Percentiles rank a stretch among this genome's conserved stretches.
phyloP scores from a whole-genome alignment of 2,113 vertebrate species.

The Etheostoma spectabile region DNA sequence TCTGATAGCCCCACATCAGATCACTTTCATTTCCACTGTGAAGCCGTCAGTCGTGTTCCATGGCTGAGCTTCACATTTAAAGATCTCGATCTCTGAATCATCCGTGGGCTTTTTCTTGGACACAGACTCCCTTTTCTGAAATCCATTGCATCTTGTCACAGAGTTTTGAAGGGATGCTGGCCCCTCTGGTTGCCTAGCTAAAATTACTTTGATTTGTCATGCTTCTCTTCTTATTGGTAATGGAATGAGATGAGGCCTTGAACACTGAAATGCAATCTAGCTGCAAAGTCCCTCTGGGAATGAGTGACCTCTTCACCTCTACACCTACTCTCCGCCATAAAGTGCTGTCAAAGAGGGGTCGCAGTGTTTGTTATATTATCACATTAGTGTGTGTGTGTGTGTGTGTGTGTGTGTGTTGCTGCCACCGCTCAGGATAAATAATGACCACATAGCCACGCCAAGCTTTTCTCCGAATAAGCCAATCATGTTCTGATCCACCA shows the following conservation, averaged over 20 bases:
- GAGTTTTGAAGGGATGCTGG: slow-evolving; percentile 22
- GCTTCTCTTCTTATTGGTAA: slow-evolving; percentile 40
- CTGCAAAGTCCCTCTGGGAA: slow-evolving; percentile 52
- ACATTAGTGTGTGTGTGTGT: slow-evolving; percentile 18
- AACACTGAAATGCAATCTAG: slow-evolving; percentile 67
- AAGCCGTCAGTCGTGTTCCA: slow-evolving; percentile 55
- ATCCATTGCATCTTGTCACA: slow-evolving; percentile 9
- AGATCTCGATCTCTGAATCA: slow-evolving; percentile 35
- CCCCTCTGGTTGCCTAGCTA: slow-evolving; percentile 25
- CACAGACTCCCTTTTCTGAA: slow-evolving; percentile 2
- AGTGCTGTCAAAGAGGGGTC: slow-evolving; percentile 52
- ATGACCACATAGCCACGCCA: slow-evolving; percentile 45
- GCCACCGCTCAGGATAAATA: slow-evolving; percentile 40
- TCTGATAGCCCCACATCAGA: slow-evolving; percentile 38
- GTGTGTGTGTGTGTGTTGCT: slow-evolving; percentile 24
- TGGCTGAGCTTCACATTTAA: slow-evolving; percentile 13
- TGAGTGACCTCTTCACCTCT: slow-evolving; percentile 69
- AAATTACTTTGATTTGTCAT: slow-evolving; percentile 52
- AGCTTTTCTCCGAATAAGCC: slow-evolving; percentile 32
- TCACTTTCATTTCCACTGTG: slow-evolving; percentile 45
- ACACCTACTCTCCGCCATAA: slow-evolving; percentile 60
- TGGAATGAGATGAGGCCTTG: slow-evolving; percentile 59
- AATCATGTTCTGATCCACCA: slow-evolving; percentile 42
- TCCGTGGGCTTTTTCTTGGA: neutral
- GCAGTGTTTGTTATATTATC: slow-evolving; percentile 19